Evolutionary conservation across 2,113 vertebrate genomes (phyloP).

Genomic region (Aspiorhynchus laticeps): DNA sequence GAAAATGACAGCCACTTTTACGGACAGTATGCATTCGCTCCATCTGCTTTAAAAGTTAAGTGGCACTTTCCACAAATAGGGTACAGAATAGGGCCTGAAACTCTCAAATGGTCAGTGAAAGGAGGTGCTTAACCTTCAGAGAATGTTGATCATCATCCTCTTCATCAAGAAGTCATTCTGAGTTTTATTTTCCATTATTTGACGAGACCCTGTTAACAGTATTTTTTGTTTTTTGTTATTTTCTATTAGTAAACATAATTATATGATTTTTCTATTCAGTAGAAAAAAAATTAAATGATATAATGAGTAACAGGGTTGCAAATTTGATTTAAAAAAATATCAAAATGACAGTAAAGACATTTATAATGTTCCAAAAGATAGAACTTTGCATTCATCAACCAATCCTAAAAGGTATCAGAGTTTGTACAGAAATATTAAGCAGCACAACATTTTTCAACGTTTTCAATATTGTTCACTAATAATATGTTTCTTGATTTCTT

Average conservation of each 20-base stretch:
- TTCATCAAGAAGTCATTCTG: background rate
- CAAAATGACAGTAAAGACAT: background rate
- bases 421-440: background rate
- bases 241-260: background rate
- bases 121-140: constrained; percentile 8
- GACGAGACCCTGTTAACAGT: background rate
- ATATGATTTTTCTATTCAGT: background rate
- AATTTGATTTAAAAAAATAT: background rate
- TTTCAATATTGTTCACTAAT: background rate
- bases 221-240: background rate
- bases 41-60: background rate
- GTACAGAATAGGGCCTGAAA: background rate
- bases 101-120: background rate
- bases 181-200: background rate
- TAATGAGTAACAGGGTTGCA: background rate
- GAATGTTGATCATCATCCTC: background rate
- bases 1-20: constrained; percentile 15
- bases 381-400: too few species aligned
- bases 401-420: background rate
- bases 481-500: background rate
- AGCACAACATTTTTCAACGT: background rate
- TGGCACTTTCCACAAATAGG: constrained; percentile 24
- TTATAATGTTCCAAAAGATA: background rate
- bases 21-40: background rate
- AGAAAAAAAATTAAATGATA: background rate